Base-by-base conservation (phyloP, 2,113 vertebrate species). In the Xyrauchen texanus region DNA sequence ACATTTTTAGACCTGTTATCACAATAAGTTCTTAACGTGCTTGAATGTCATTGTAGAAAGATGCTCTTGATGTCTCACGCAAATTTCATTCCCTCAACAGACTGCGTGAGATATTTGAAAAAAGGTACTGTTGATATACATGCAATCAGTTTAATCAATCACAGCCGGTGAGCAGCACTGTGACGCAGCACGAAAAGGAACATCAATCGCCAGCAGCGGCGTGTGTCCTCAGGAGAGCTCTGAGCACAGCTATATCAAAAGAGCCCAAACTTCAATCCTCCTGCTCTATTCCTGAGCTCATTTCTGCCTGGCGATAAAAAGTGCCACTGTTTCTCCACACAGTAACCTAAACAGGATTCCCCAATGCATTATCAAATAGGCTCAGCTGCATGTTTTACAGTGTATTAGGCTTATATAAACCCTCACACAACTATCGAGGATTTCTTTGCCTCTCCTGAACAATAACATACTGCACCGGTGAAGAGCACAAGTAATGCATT, bases 221-320 rank as follows among this genome's bases (percentile, higher is more conserved):
- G 82, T 76, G 67, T 81, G 81, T 83, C 85, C 89, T 87, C 87
- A 77, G 60, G 89, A 91, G 88, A 87, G 80, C 84, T 81, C 81
- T 11, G 80, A 84, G 84, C 73, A 86, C 84, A 83, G 86, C 83
- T 84, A 89, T 87, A 84, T 88, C 88, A 84, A 90, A 90, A 87
- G 82, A 86, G 85, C 79, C 78, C 82, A 86, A 85, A 81, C 85
- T 89, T 87, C 82, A 77, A 82, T 85, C 83, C 82, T 86, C 78
- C 83, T 78, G 72, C 80, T 84, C 80, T 63, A 87, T 82, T 84
- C 78, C 87, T 87, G 83, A 81, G 70, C 76, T 84, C 83, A 66
- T 82, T 84, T 85, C 66, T 34, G 85, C 47, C 67, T 62, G 84
- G 61, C 11, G 21, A 72, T 76, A 69, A 84, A 77, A 83, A 65